Conservation (phyloP, 2,888 invertebrate genomes). For the Xestobium rufovillosum region DNA sequence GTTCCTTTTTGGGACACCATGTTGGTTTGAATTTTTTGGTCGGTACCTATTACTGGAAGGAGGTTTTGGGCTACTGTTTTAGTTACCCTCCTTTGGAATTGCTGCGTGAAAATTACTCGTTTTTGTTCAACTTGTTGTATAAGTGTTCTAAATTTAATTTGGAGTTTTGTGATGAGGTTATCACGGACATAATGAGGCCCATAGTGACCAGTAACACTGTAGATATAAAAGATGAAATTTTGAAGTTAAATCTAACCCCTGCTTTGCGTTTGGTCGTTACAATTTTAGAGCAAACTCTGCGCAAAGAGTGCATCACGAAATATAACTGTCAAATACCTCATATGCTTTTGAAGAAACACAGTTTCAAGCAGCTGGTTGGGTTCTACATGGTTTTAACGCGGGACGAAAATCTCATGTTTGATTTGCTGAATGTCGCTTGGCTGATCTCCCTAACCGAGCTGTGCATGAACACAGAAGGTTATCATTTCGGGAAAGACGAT, state of each 20-base stretch:
- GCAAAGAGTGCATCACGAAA: conserved; percentile 20
- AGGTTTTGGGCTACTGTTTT: conserved; percentile 55
- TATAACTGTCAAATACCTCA: conserved; percentile 37
- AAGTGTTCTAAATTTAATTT: conserved; percentile 48
- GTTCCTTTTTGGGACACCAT: conserved; percentile 53
- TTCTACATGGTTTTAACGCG: neutral
- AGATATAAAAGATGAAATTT: too few species aligned
- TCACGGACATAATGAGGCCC: conserved; percentile 51
- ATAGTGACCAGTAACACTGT: conserved; percentile 48
- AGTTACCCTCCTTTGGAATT: conserved; percentile 66
- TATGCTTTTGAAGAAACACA: conserved; percentile 40
- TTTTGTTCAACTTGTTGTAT: conserved; percentile 54
- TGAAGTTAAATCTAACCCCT: conserved; percentile 49
- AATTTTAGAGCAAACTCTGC: conserved; percentile 46
- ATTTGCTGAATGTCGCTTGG: conserved; percentile 22
- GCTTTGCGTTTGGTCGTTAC: conserved; percentile 50
- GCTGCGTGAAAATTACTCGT: conserved; percentile 56
- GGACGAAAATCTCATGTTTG: conserved; percentile 1
- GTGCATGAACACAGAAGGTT: too few species aligned
- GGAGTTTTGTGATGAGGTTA: conserved; percentile 48
- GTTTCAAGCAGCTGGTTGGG: conserved; percentile 28
- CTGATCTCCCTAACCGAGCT: neutral
- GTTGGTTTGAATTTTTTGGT: conserved; percentile 60
- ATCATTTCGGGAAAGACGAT: too few species aligned
- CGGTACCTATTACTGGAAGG: conserved; percentile 56